Evolutionary conservation across 2,797 vertebrate genomes (phyloP).

Genomic region (Amphiprion clarkii): DNA sequence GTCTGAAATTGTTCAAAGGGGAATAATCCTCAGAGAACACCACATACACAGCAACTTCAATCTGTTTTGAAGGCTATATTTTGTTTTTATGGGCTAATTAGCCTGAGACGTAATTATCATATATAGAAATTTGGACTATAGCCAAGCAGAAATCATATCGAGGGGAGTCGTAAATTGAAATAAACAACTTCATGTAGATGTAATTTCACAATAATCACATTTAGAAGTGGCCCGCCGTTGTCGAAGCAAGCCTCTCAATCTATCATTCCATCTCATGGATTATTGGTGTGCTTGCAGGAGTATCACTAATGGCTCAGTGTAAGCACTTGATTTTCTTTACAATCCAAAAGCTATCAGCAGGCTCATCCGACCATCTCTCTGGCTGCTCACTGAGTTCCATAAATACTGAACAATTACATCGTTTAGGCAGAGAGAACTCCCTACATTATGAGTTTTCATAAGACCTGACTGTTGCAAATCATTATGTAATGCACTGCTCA

Average conservation of each 20-base stretch:
- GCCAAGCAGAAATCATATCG: not conserved
- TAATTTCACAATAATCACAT: constrained; percentile 5
- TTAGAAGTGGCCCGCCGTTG: not conserved
- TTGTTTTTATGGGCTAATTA: not conserved
- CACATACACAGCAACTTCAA: not conserved
- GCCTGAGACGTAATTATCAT: not conserved
- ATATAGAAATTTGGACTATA: not conserved
- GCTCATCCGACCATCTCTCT: constrained; percentile 28
- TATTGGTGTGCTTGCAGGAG: constrained; percentile 35
- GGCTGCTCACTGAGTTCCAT: constrained; percentile 28
- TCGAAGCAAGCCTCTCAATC: constrained; percentile 2
- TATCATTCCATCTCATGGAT: constrained; percentile 41
- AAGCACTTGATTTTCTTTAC: constrained; percentile 51
- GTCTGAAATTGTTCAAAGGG: constrained; percentile 41
- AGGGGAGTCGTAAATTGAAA: not conserved
- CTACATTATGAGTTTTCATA: constrained; percentile 13
- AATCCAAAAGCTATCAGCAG: constrained; percentile 29
- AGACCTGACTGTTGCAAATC: constrained; percentile 6
- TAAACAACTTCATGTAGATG: not conserved
- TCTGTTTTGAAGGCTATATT: not conserved
- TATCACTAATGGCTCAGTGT: constrained; percentile 41
- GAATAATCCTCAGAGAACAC: constrained; percentile 15
- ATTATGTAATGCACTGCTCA: constrained; percentile 6
- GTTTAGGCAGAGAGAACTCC: constrained; percentile 10
- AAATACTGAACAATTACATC: constrained; percentile 33